Percentiles rank a stretch among this genome's conserved stretches.
These are phyloP conservation scores for Natator depressus DNA, from an alignment of 2,113 vertebrate species.

Conservation along the genomic window DNA sequence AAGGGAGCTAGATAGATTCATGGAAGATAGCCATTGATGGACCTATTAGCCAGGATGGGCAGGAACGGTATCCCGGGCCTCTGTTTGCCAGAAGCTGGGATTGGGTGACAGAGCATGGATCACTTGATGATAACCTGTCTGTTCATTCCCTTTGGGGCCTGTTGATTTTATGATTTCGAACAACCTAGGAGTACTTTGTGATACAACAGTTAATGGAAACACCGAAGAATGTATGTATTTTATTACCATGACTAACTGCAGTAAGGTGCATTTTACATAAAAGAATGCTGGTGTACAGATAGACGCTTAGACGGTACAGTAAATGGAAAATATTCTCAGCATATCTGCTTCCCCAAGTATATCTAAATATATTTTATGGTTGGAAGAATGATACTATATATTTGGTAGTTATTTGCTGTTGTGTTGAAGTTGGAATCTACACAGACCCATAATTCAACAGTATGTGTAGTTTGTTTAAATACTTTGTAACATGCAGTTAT, in stretches of 20 bases:
- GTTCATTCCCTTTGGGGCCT: too few relatives aligned
- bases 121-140: too few relatives aligned
- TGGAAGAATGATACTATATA: not conserved
- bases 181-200: slow-evolving; percentile 77
- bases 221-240: slow-evolving; percentile 82
- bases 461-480: not conserved
- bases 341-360: not conserved
- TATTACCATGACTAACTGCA: slow-evolving; percentile 74
- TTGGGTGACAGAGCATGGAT: too few relatives aligned
- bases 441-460: not conserved
- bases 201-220: slow-evolving; percentile 76
- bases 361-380: not conserved
- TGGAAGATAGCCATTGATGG: too few relatives aligned
- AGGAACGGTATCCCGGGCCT: too few relatives aligned
- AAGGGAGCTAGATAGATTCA: too few relatives aligned
- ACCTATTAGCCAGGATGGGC: too few relatives aligned
- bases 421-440: not conserved
- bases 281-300: not conserved
- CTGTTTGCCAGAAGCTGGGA: too few relatives aligned
- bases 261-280: slow-evolving; percentile 79
- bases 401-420: not conserved
- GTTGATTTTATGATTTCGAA: too few relatives aligned
- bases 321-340: not conserved
- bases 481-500: not conserved
- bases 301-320: slow-evolving; percentile 39